Base-by-base conservation (phyloP, 2,888 invertebrate genomes). In the Neoaliturus tenellus region DNA sequence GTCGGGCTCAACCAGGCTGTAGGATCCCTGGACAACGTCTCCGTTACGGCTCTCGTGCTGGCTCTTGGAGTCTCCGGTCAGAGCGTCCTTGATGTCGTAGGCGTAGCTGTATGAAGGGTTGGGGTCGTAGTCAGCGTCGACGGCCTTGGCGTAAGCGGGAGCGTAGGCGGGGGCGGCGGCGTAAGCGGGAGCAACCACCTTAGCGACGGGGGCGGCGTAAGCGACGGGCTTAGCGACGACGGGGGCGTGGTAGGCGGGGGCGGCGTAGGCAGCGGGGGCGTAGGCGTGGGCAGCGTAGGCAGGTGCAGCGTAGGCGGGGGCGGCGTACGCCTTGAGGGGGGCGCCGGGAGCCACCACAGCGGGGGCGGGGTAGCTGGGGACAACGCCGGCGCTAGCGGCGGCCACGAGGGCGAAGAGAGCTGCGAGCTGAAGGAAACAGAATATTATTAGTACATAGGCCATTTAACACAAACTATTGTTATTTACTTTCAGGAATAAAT, bases 141-240 rank as follows among this genome's bases (percentile, higher is more conserved):
- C 58, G 58, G 80, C 87, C 87, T 41, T 88, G 87, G 91, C 86
- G 89, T 89, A 44, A 88, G 90, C 33, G 88, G 90, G 92, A 28
- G 91, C 89, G 81, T 71, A 69, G 67, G 67, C 41, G 35, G 73
- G 62, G 28, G 81, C 84, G 35, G 83, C 67, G 20, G 75, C 81
- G 55, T 82, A 80, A 58, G 83, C 75, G 81, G 84, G 23, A 75
- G 83, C 75, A 8, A 58, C 58, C 5, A 25, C 58, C 58, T 58
- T 58, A 14, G 39, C 90, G 39, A 73, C 80, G 39, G 81, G 73
- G 55, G 83, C 69, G 48, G 33, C 41, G 88, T 88, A 90, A 88
- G 87, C 88, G 71, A 90, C 90, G 87, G 90, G 85, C 83, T 89
- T 89, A 87, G 90, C 89, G 88, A 91, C 90, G 44, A 81, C 82